Evolutionary conservation across 2,888 invertebrate genomes (phyloP), one percentile per base, ranked within the genome.

Genomic region (Tetragonisca angustula): DNA sequence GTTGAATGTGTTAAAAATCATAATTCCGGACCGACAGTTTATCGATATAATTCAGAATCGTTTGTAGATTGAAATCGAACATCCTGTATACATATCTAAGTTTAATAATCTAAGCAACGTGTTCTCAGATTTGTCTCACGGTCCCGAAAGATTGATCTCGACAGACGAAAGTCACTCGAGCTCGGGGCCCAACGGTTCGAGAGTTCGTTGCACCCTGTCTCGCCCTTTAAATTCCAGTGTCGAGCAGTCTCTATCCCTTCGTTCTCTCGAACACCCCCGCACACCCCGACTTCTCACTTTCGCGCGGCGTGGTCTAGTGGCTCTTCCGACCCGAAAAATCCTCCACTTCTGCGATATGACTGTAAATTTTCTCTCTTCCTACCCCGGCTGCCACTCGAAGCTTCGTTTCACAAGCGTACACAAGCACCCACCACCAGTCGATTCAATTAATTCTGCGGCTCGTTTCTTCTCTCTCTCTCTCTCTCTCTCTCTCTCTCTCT

Each of bases 131-230:
- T 54, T 52, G 27, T 75, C 76, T 73, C 64, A 73, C 72, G 76
- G 76, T 76, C 19, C 59, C 36, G 17, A 61, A 19, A 61, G 24
- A 61, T 32, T 9, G 9, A 61, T 74, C 32, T 67, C 62, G 24
- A 52, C n/a, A 71, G 50, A 80, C 54, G 52, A 86, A 81, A 79
- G 72, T 75, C 77, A 81, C 72, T 77, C 27, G 79, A 79, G 62
- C 32, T 27, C 19, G 21, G 59, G 17, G 59, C 11, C 56, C 75
- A 50, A n/a, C 43, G 24, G 13, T 21, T 56, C n/a, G 71, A 68
- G 87, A 87, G 90, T 91, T 91, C 90, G 87, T 90, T 90, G 91
- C 89, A 89, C 90, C 89, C 89, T 76, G 76, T 59, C 71, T 77
- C 85, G 85, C 83, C 87, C 86, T 86, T 83, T 79, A 73, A 78